Percentiles rank a stretch among this genome's conserved stretches.
phyloP scores from a whole-genome alignment of 1,140 invertebrate genomes.

The Drosophila arawakana region DNA sequence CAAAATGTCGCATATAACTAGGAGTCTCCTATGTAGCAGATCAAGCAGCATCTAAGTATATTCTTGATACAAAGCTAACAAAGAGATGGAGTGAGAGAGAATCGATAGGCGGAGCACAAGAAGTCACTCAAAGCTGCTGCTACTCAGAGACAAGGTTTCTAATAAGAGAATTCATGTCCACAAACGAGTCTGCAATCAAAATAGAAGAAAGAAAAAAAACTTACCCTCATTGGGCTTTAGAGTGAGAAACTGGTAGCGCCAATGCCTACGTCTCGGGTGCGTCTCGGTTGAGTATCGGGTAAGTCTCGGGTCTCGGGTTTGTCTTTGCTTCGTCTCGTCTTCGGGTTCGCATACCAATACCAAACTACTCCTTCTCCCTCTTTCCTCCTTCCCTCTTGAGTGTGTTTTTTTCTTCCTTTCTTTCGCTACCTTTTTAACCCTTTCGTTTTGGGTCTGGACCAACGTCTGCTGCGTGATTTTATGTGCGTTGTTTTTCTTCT shows the following conservation, averaged over 20 bases:
- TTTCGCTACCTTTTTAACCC: slow-evolving; percentile 59
- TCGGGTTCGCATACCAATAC: slow-evolving; percentile 29
- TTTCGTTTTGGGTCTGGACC: slow-evolving; percentile 35
- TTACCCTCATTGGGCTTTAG: slow-evolving; percentile 50
- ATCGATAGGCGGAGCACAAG: slow-evolving; percentile 15
- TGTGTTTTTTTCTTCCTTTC: slow-evolving; percentile 30
- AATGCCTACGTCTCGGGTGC: slow-evolving; percentile 39
- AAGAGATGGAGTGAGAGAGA: background rate
- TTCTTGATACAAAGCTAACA: slow-evolving; percentile 23
- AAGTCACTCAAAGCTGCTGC: slow-evolving; percentile 7
- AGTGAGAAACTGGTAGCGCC: slow-evolving; percentile 47
- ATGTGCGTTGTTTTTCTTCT: slow-evolving; percentile 62
- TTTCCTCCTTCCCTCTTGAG: slow-evolving; percentile 1
- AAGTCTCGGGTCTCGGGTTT: slow-evolving; percentile 1
- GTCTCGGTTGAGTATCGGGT: background rate
- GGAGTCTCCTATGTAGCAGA: background rate
- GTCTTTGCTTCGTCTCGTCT: slow-evolving; percentile 19
- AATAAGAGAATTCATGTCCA: slow-evolving; percentile 8
- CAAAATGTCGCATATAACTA: slow-evolving; percentile 28
- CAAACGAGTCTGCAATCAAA: slow-evolving; percentile 12
- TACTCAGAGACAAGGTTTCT: slow-evolving; percentile 1
- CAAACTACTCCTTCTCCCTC: slow-evolving; percentile 5
- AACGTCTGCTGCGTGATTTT: slow-evolving; percentile 62
- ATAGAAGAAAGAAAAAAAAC: slow-evolving; percentile 48
- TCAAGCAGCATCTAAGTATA: slow-evolving; percentile 9